phyloP scores from a whole-genome alignment of 1,140 invertebrate genomes.

The Parasteatoda tepidariorum region DNA sequence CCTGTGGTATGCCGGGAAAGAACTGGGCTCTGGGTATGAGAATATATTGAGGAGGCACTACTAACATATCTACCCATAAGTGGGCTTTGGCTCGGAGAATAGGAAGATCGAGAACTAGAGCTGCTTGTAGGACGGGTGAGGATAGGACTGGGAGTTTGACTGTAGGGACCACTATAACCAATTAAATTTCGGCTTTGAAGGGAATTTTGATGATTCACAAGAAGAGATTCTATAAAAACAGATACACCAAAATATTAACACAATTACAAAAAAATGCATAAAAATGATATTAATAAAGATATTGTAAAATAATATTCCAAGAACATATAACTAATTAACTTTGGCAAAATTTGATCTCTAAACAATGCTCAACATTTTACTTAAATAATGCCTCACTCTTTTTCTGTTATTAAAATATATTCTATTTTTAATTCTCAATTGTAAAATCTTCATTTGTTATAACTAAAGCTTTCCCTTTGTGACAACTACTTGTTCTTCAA shows the following conservation, averaged over 20 bases:
- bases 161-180: constrained; percentile 54
- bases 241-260: not conserved
- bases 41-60: constrained; percentile 53
- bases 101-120: constrained; percentile 63
- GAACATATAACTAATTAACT: too few species aligned
- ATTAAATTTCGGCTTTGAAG: constrained; percentile 38
- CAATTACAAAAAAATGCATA: too few species aligned
- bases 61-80: constrained; percentile 70
- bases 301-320: too few species aligned
- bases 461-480: too few species aligned
- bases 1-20: constrained; percentile 57
- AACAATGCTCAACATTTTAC: too few species aligned
- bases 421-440: too few species aligned
- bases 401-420: too few species aligned
- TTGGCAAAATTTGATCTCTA: too few species aligned
- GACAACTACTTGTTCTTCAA: too few species aligned
- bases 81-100: constrained; percentile 85
- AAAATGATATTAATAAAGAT: too few species aligned
- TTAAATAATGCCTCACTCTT: too few species aligned
- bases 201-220: constrained; percentile 59
- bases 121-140: constrained; percentile 60
- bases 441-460: too few species aligned
- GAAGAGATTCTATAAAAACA: constrained; percentile 45
- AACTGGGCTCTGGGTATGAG: constrained; percentile 62
- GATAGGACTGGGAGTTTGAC: constrained; percentile 58